Evolutionary conservation across 2,888 invertebrate species (phyloP).

Genomic region (Drosophila ustulata): DNA sequence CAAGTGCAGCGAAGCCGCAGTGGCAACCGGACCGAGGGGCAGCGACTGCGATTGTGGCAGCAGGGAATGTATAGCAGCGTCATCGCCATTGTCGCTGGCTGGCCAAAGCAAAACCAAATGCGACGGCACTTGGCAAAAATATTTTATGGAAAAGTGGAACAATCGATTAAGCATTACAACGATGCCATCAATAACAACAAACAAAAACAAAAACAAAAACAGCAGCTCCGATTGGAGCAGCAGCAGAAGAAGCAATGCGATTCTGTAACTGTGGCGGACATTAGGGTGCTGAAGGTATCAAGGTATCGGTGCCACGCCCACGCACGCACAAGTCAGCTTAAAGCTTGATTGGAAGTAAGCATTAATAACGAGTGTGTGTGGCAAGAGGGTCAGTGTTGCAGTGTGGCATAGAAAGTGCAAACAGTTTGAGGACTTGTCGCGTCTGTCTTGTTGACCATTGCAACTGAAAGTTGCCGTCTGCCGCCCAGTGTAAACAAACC

Average conservation of each 20-base stretch:
- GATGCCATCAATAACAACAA: slow-evolving; percentile 53
- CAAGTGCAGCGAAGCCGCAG: slow-evolving; percentile 40
- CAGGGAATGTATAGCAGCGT: slow-evolving; percentile 9
- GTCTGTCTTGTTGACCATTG: slow-evolving; percentile 56
- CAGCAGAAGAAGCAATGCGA: slow-evolving; percentile 1
- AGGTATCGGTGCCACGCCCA: slow-evolving; percentile 1
- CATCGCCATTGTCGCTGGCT: slow-evolving; percentile 32
- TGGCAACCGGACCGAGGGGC: neutral
- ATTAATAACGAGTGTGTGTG: neutral
- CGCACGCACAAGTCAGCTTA: neutral
- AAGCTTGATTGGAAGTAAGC: slow-evolving; percentile 27
- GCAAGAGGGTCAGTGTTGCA: slow-evolving; percentile 15
- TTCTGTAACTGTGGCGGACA: slow-evolving; percentile 1
- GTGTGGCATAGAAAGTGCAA: slow-evolving; percentile 69
- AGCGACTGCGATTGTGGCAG: neutral
- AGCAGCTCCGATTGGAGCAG: slow-evolving; percentile 1
- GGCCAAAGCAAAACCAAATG: slow-evolving; percentile 67
- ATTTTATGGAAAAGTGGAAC: slow-evolving; percentile 84
- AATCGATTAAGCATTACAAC: slow-evolving; percentile 78
- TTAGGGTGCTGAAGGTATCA: slow-evolving; percentile 10
- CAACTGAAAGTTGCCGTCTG: slow-evolving; percentile 66
- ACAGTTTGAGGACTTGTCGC: slow-evolving; percentile 71
- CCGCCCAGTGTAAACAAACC: slow-evolving; percentile 66
- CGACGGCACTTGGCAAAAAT: slow-evolving; percentile 78
- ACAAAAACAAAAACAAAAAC: slow-evolving; percentile 14